Evolutionary conservation across 2,888 invertebrate genomes (phyloP).

Genomic region (Megaustenia siamemsis): DNA sequence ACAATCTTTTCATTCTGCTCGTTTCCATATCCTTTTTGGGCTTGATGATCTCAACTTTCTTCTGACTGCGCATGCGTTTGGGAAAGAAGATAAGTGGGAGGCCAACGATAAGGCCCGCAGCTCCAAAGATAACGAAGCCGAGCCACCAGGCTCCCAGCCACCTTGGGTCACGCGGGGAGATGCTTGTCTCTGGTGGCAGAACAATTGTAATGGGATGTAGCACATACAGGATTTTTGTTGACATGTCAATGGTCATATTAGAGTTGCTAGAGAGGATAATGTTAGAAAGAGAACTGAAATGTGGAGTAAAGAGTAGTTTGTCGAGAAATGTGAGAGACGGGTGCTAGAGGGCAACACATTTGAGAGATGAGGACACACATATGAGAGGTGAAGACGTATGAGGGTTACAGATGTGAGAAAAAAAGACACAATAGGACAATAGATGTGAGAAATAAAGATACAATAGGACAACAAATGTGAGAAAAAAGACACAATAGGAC

Average conservation of each 20-base stretch:
- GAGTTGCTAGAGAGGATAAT: too few species aligned
- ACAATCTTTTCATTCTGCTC: not conserved
- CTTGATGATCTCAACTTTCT: conserved; percentile 13
- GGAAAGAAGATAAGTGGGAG: conserved; percentile 63
- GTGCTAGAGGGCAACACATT: not conserved
- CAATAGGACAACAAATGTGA: too few species aligned
- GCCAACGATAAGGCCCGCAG: conserved; percentile 53
- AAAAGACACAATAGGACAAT: not conserved
- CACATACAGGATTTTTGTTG: too few species aligned
- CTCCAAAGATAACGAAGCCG: conserved; percentile 66
- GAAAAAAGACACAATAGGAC: too few species aligned
- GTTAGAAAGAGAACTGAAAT: not conserved
- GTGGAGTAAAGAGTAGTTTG: not conserved
- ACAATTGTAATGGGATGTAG: too few species aligned
- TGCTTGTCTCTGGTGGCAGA: conserved; percentile 58
- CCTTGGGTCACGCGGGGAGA: conserved; percentile 62
- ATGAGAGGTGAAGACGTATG: not conserved
- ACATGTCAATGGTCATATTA: too few species aligned
- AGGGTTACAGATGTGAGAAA: not conserved
- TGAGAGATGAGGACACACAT: not conserved
- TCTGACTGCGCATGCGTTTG: conserved; percentile 42
- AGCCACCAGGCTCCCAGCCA: conserved; percentile 73
- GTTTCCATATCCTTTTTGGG: not conserved
- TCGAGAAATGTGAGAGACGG: not conserved
- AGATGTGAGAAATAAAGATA: not conserved